Base-by-base conservation (phyloP, 2,888 invertebrate genomes). In the Pemphredon lugubris region DNA sequence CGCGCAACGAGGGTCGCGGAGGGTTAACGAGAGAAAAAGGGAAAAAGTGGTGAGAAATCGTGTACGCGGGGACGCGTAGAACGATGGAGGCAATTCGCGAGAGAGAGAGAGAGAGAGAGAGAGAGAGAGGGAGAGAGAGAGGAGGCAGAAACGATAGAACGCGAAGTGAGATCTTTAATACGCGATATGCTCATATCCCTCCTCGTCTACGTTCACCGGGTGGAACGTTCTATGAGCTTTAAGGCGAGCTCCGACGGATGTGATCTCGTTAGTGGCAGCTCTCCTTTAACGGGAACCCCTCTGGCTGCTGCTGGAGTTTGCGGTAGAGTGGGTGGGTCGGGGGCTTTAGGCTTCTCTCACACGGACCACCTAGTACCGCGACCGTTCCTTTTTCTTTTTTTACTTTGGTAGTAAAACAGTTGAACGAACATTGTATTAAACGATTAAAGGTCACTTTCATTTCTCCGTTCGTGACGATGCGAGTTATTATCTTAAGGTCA, bases 101-200 rank as follows among this genome's bases (percentile, higher is more conserved):
- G 53, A 30, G 42, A 18, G 26, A 47, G 37, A 26, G 9, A 42
- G 59, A 58, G 58, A 48, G 7, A 26, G 7, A 21, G 44, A 14
- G 48, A n/a, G 47, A 34, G 53, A 30, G 42, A 18, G 26, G 51
- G 37, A 26, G 9, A 42, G 59, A 58, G 58, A 48, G 7, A 26
- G 7, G 26, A 50, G 18, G 48, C 50, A 48, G 37, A 20, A 34
- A n/a, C 64, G 59, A 69, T 55, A 64, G 55, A 55, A 64, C 60
- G 58, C 45, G 59, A 59, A 30, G n/a, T n/a, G n/a, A 2, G 20
- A 11, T 26, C 63, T 80, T 82, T 75, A 81, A 82, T 50, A 34
- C 14, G n/a, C 14, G 64, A 82, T 83, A 83, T 79, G 76, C 57
- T 26, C 77, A 81, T 83, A 82, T 82, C 82, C 68, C n/a, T n/a